Conservation (phyloP, 2,888 invertebrate genomes). For the Crocallis elinguaria region DNA sequence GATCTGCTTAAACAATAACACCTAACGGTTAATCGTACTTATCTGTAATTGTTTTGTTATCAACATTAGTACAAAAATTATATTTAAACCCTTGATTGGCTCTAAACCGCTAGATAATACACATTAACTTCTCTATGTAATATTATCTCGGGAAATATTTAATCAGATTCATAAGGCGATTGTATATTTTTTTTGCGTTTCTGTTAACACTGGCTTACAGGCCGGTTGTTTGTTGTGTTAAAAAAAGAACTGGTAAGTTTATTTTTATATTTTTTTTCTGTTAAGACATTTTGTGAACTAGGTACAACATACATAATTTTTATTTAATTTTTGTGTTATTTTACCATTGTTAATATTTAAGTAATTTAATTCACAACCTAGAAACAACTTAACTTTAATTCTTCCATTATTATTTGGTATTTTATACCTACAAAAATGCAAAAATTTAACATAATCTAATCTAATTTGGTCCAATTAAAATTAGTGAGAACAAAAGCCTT, state of each 20-base stretch:
- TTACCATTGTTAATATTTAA: too few species aligned
- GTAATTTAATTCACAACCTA: too few species aligned
- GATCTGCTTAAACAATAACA: conserved; percentile 50
- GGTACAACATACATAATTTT: background rate
- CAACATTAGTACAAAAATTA: conserved; percentile 71
- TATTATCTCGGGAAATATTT: conserved; percentile 36
- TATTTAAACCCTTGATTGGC: conserved; percentile 80
- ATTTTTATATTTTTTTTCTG: background rate
- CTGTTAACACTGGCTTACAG: conserved; percentile 12
- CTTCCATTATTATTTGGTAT: too few species aligned
- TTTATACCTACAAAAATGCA: too few species aligned
- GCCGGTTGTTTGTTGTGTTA: conserved; percentile 20
- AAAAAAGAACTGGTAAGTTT: conserved; percentile 18
- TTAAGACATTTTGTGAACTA: background rate
- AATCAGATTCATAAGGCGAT: conserved; percentile 40
- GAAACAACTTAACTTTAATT: too few species aligned
- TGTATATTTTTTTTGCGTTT: conserved; percentile 24
- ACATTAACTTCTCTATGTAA: conserved; percentile 39
- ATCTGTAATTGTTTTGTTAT: conserved; percentile 80
- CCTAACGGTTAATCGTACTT: conserved; percentile 66
- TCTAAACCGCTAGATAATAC: conserved; percentile 72
- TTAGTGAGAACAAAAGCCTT: too few species aligned
- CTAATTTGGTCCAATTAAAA: too few species aligned
- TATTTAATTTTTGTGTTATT: too few species aligned
- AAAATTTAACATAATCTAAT: too few species aligned